phyloP scores from a whole-genome alignment of 2,888 invertebrate species.

The Ornithoptera priamus region DNA sequence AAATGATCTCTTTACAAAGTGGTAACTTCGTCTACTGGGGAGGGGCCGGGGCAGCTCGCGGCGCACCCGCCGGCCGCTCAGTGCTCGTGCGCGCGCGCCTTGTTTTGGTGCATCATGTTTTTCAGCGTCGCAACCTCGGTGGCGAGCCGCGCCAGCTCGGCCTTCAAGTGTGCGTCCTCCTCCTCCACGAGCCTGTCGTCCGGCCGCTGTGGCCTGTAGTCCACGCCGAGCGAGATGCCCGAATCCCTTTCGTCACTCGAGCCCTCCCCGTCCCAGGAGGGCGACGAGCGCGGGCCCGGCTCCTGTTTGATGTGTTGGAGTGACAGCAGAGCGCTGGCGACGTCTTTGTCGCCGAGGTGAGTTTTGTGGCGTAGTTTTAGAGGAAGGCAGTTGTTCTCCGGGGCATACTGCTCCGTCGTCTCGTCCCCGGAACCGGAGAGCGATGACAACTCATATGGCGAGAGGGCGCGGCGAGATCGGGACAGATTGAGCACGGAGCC shows the following conservation, averaged over 20 bases:
- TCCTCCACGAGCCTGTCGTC: slow-evolving; percentile 75
- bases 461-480: slow-evolving; percentile 82
- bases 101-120: slow-evolving; percentile 86
- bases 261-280: slow-evolving; percentile 93
- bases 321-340: slow-evolving; percentile 90
- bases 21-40: slow-evolving; percentile 72
- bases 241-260: slow-evolving; percentile 95
- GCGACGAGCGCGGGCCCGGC: slow-evolving; percentile 88
- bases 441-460: slow-evolving; percentile 90
- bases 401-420: slow-evolving; percentile 76
- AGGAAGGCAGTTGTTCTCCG: slow-evolving; percentile 89
- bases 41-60: slow-evolving; percentile 54
- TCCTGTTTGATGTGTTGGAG: slow-evolving; percentile 93
- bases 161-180: slow-evolving; percentile 88
- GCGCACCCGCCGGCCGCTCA: slow-evolving; percentile 49
- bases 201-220: slow-evolving; percentile 76
- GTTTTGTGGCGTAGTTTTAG: slow-evolving; percentile 95
- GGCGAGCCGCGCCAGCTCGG: slow-evolving; percentile 92
- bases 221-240: slow-evolving; percentile 90
- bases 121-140: slow-evolving; percentile 95
- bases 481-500: slow-evolving; percentile 87
- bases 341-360: slow-evolving; percentile 93
- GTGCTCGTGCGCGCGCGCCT: slow-evolving; percentile 70
- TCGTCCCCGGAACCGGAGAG: slow-evolving; percentile 83
- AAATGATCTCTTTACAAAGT: slow-evolving; percentile 73